Conservation (phyloP, 2,113 vertebrate species). For the Poeciliopsis turrubarensis region DNA sequence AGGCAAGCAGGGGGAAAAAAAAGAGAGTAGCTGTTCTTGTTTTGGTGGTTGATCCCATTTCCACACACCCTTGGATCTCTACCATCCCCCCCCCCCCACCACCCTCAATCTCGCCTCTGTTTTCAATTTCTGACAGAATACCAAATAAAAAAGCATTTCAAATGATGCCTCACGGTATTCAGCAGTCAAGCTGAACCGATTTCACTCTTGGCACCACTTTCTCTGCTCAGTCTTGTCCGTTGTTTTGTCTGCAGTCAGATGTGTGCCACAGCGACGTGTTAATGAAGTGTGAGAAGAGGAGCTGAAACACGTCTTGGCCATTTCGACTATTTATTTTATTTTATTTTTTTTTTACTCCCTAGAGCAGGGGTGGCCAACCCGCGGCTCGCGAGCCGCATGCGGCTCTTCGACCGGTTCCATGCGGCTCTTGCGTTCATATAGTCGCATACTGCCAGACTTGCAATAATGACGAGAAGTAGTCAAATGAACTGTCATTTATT, state of each 20-base stretch:
- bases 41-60: conserved; percentile 66
- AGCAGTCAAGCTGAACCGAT: conserved; percentile 49
- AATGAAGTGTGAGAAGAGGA: conserved; percentile 74
- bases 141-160: conserved; percentile 59
- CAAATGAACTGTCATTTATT: no score
- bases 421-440: no score
- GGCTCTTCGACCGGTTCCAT: no score
- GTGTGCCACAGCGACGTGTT: conserved; percentile 59
- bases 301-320: conserved; percentile 66
- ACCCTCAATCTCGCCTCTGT: conserved; percentile 6
- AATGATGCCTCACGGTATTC: conserved; percentile 50
- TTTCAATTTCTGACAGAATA: conserved; percentile 72
- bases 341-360: conserved; percentile 49
- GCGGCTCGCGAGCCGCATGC: no score
- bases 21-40: conserved; percentile 58
- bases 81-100: conserved; percentile 40
- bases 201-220: conserved; percentile 17
- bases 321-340: conserved; percentile 51
- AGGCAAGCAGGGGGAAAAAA: conserved; percentile 27
- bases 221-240: conserved; percentile 16
- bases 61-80: conserved; percentile 9
- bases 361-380: no score
- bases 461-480: no score
- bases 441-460: no score
- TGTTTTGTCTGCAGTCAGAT: conserved; percentile 63